phyloP scores from a whole-genome alignment of 2,797 vertebrate genomes.

The Psittacula derbiana region DNA sequence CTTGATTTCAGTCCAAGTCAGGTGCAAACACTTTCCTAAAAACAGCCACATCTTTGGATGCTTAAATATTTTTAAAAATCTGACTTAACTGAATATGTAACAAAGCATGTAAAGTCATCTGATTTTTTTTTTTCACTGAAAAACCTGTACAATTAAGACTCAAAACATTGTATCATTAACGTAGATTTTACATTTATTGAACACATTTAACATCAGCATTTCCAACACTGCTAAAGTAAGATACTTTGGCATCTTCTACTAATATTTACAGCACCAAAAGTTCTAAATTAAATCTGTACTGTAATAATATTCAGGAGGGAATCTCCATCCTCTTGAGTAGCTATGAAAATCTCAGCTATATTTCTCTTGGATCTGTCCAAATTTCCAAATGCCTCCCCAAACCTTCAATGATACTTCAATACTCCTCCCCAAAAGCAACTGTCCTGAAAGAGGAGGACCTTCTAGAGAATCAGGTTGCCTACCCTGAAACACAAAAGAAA shows the following conservation, averaged over 20 bases:
- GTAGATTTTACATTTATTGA: not conserved
- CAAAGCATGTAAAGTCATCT: not conserved
- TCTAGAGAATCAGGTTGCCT: not conserved
- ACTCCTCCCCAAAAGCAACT: not conserved
- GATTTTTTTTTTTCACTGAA: not conserved
- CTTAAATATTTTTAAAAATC: not conserved
- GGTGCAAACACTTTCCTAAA: not conserved
- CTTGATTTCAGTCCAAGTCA: slow-evolving; percentile 59
- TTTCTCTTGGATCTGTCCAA: not conserved
- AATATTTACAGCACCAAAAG: not conserved
- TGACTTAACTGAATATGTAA: not conserved
- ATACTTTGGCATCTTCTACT: not conserved
- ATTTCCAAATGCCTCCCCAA: not conserved
- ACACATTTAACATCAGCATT: not conserved
- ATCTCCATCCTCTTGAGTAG: not conserved
- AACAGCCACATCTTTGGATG: not conserved
- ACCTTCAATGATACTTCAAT: not conserved
- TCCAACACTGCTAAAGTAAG: not conserved
- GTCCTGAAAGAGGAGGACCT: not conserved
- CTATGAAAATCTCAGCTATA: not conserved
- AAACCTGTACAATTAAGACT: not conserved
- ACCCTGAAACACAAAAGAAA: not conserved
- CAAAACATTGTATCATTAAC: not conserved
- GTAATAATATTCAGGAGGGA: not conserved
- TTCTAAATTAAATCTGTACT: not conserved